Base-by-base conservation (phyloP, 2,113 vertebrate species). In the Channa maculata region DNA sequence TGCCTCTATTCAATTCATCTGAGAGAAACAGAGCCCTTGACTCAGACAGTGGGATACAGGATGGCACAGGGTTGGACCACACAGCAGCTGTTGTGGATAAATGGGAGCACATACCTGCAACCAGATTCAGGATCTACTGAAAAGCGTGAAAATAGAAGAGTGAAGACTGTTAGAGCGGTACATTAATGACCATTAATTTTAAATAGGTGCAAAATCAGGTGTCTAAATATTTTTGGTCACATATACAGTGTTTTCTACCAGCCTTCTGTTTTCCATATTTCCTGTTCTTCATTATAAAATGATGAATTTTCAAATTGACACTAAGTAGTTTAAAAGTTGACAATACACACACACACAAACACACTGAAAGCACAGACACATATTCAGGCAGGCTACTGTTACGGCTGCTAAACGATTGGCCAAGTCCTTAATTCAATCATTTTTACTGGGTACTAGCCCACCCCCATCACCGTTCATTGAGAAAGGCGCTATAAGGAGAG, bases 401-500 rank as follows among this genome's bases (percentile, higher is more conserved):
- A 51, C 24, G 9, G 55, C 79, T 78, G 94, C 91, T 95, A 94
- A 96, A 94, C 92, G 94, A 96, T 95, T 96, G 95, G 95, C 94
- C 95, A 92, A 90, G 92, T 90, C 87, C 88, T 95, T 96, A 95
- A 95, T 94, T 94, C 91, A 96, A 94, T 96, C 91, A 94, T 94
- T 94, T 92, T 92, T 81, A 59, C 88, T 53, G 70, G 83, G 79
- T 86, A 71, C 71, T 58, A 73, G 71, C 85, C 81, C 82, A 72
- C 90, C 81, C 83, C 80, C 38, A 60, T 78, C 83, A 83, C 88
- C 87, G 75, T 82, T 94, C 94, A 95, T 96, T 96, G 96, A 97
- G 96, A 93, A 96, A 94, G 90, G 90, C 93, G 88, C 93, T 96
- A 95, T 92, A 94, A 95, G 94, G 93, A 93, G 95, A 95, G 93